These are phyloP conservation scores for Muraenolepis orangiensis DNA, from an alignment of 2,797 vertebrate genomes.

Conservation along the genomic window DNA sequence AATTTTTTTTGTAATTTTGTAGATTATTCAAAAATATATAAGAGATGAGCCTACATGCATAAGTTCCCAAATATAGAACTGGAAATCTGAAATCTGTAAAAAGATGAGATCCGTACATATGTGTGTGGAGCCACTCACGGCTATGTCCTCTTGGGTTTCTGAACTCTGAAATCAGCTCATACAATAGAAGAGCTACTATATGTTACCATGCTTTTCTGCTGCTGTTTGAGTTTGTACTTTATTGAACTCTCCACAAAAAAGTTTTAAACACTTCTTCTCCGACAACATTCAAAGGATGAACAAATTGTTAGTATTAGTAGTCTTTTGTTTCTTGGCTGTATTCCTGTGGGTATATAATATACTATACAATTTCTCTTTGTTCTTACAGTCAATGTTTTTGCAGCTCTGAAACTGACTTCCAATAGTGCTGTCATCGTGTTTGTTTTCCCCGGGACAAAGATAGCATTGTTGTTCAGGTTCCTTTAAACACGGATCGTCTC, in stretches of 20 bases:
- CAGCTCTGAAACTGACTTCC: neutral
- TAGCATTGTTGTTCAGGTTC: conserved; percentile 38
- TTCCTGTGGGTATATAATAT: neutral
- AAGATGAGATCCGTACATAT: neutral
- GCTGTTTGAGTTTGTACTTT: neutral
- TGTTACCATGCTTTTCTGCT: neutral
- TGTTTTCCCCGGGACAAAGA: conserved; percentile 42
- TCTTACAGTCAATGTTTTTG: neutral
- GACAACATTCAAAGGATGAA: conserved; percentile 2
- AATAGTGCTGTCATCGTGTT: conserved; percentile 18
- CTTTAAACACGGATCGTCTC: conserved; percentile 41
- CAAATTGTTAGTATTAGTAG: neutral
- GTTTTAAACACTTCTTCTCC: neutral
- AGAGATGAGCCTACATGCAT: neutral
- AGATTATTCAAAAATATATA: neutral
- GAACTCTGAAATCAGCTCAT: too few species aligned
- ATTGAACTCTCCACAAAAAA: neutral
- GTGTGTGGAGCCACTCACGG: neutral
- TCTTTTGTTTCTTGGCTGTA: neutral
- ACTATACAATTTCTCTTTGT: conserved; percentile 16
- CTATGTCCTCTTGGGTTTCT: too few species aligned
- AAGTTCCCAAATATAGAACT: neutral
- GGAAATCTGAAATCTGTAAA: neutral
- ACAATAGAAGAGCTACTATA: neutral
- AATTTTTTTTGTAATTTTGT: neutral